Evolutionary conservation across 2,888 invertebrate genomes (phyloP), one percentile per base, ranked within the genome.

Genomic region (Hipparchia semele): DNA sequence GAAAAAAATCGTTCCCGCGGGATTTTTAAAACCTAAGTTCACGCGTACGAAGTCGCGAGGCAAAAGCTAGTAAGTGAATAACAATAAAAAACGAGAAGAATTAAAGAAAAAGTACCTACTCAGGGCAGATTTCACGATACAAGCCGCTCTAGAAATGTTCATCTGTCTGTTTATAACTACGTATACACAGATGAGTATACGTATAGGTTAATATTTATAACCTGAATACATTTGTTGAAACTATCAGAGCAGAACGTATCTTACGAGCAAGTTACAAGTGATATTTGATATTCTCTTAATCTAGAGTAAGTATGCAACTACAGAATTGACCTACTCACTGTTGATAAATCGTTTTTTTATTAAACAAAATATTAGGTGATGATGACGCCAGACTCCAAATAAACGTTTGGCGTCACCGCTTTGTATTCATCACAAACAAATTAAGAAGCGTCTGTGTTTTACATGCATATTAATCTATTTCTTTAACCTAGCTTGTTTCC

Each of bases 321-420:
- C 70, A 56, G 75, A 74, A 68, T 66, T 71, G 75, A 77, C 76
- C 73, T 73, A 73, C 73, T 71, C 73, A 70, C 13, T 53, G 54
- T 72, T 61, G 71, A 76, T 75, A 76, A 76, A 72, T 74, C 51
- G 66, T 73, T 64, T 64, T 75, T 74, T 60, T 73, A 75, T 70
- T 64, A 65, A 45, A 69, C 53, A 58, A 73, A 75, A 68, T 72
- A 70, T 68, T 73, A 76, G 60, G 51, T 49, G 71, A 71, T 53
- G 60, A 68, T 74, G 70, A 71, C 56, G 61, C 56, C 67, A 75
- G 62, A 70, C 49, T 68, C 23, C 5, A 61, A 60, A 61, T 60
- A 61, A 58, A 68, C 49, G 49, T 61, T 51, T 51, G n/a, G 49
- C 33, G 46, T 58, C 59, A 54, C 53, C 33, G 49, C 53, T 69